Evolutionary conservation across 2,888 invertebrate genomes (phyloP).

Genomic region (Nomada fucata): DNA sequence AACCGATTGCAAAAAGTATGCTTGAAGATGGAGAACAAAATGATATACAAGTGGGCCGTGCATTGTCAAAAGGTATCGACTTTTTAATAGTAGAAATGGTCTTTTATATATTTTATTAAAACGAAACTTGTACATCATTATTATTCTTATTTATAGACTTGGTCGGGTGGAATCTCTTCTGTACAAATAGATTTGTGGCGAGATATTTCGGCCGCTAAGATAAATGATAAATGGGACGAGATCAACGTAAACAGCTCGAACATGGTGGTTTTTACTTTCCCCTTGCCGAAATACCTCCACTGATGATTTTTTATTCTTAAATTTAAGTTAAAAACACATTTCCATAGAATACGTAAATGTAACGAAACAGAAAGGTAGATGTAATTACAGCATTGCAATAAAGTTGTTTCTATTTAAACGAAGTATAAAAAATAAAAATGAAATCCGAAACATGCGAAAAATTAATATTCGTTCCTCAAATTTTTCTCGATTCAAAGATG

Average conservation of each 20-base stretch:
- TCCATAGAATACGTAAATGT: background rate
- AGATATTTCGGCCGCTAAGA: conserved; percentile 83
- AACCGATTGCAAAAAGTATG: conserved; percentile 83
- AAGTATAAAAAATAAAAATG: background rate
- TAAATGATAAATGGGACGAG: conserved; percentile 84
- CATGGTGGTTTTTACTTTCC: conserved; percentile 84
- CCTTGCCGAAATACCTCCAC: conserved; percentile 81
- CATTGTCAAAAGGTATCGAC: conserved; percentile 84
- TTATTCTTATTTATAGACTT: conserved; percentile 83
- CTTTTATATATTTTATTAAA: too few species aligned
- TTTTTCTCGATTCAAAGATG: background rate
- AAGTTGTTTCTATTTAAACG: background rate
- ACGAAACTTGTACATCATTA: too few species aligned
- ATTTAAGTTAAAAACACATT: background rate
- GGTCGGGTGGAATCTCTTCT: conserved; percentile 85
- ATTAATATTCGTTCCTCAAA: background rate
- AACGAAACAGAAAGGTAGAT: background rate
- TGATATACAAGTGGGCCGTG: conserved; percentile 85
- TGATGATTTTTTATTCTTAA: conserved; percentile 5
- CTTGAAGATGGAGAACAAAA: conserved; percentile 81
- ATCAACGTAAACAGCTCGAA: conserved; percentile 82
- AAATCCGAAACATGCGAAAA: conserved; percentile 24
- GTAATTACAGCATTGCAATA: background rate
- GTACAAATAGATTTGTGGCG: conserved; percentile 85
- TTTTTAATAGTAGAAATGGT: background rate